Conservation (phyloP, 2,113 vertebrate genomes). For the Climacteris rufus region DNA sequence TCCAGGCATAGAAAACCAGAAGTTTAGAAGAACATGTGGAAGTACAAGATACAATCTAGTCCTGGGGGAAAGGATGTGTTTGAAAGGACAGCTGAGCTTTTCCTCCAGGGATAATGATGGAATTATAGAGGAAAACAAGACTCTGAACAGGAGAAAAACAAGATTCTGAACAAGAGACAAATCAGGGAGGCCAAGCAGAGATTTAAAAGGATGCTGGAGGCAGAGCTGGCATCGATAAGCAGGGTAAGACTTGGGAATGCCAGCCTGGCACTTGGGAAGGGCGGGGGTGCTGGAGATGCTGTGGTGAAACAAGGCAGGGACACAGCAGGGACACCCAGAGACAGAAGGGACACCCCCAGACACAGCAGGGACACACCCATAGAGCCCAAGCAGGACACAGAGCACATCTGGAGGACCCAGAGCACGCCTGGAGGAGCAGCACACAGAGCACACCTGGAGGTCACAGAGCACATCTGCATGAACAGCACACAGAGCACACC, state of each 20-base stretch:
- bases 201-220: background rate
- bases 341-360: too few species aligned
- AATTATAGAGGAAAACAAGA: background rate
- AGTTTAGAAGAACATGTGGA: background rate
- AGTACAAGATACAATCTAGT: background rate
- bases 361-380: background rate
- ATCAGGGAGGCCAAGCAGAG: background rate
- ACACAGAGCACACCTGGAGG: too few species aligned
- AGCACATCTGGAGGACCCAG: too few species aligned
- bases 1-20: background rate
- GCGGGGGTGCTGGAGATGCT: background rate
- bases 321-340: too few species aligned
- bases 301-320: background rate
- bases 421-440: accelerated
- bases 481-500: too few species aligned
- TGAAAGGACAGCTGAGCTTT: background rate
- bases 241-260: too few species aligned
- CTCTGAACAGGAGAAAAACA: background rate
- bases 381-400: too few species aligned
- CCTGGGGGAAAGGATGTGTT: background rate
- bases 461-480: too few species aligned
- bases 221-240: background rate
- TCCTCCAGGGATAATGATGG: background rate
- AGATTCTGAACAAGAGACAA: background rate
- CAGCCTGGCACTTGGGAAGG: accelerated